Percentiles rank a stretch among this genome's conserved stretches.
Conservation (phyloP, 92 coral and sea anemone genomes). For the Palythoa heliodiscus region DNA sequence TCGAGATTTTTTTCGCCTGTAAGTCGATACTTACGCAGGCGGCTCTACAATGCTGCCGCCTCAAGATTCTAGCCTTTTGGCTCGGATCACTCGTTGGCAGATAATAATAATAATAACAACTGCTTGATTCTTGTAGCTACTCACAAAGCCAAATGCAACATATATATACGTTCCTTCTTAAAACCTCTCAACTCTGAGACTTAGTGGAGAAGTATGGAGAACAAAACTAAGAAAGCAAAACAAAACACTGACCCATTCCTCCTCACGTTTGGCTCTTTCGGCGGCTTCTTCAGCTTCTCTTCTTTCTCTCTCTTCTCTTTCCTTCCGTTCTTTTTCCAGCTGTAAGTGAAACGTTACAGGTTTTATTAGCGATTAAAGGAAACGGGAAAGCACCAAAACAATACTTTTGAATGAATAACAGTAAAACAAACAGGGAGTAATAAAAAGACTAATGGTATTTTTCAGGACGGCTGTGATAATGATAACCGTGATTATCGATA, state of each 20-base stretch:
- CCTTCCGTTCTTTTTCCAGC: slow-evolving; percentile 85
- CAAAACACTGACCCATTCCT: slow-evolving; percentile 87
- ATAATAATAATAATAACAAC: too few species aligned
- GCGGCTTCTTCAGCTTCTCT: slow-evolving; percentile 98
- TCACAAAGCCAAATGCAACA: too few species aligned
- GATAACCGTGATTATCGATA: background rate
- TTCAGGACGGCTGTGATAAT: background rate
- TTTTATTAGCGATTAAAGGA: background rate
- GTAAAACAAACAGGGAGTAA: background rate
- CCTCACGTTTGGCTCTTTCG: slow-evolving; percentile 79
- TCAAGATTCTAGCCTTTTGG: too few species aligned
- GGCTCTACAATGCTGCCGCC: too few species aligned
- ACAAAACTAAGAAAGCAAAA: background rate
- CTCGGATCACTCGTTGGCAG: too few species aligned
- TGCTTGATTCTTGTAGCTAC: too few species aligned
- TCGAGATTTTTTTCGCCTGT: too few species aligned
- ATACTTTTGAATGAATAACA: too few species aligned
- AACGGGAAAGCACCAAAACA: background rate
- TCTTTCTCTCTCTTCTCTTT: slow-evolving; percentile 84
- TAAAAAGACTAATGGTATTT: background rate
- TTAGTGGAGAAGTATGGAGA: too few species aligned
- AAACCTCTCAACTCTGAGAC: too few species aligned
- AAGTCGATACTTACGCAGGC: too few species aligned
- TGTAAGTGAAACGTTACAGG: slow-evolving; percentile 19
- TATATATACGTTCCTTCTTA: too few species aligned